phyloP scores from a whole-genome alignment of 2,113 vertebrate genomes.

The Pungitius pungitius region DNA sequence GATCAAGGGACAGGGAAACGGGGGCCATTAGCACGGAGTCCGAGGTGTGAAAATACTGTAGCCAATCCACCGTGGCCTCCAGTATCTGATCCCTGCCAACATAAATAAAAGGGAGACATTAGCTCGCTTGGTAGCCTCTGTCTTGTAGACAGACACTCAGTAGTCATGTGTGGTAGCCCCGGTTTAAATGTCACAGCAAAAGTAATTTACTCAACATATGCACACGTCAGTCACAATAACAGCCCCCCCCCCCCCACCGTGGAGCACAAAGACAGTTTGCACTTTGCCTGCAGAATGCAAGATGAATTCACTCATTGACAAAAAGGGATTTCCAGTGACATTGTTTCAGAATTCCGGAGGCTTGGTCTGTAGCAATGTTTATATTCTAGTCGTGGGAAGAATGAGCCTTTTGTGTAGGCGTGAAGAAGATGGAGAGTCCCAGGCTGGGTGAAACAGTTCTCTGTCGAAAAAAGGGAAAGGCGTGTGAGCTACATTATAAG shows the following conservation, averaged over 20 bases:
- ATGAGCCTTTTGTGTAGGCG: slow-evolving; percentile 68
- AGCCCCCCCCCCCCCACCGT: slow-evolving; percentile 54
- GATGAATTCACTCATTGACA: slow-evolving; percentile 59
- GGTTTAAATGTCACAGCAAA: slow-evolving; percentile 77
- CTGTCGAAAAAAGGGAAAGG: slow-evolving; percentile 47
- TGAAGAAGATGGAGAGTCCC: slow-evolving; percentile 51
- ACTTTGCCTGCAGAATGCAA: slow-evolving; percentile 50
- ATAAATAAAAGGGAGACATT: slow-evolving; percentile 77
- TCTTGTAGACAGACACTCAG: slow-evolving; percentile 43
- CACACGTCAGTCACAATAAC: slow-evolving; percentile 78
- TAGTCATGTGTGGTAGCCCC: slow-evolving; percentile 64
- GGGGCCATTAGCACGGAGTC: slow-evolving; percentile 68
- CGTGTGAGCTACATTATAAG: slow-evolving; percentile 45
- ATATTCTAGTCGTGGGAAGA: slow-evolving; percentile 62
- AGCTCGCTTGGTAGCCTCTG: slow-evolving; percentile 53
- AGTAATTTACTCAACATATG: slow-evolving; percentile 78
- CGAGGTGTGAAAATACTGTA: slow-evolving; percentile 72
- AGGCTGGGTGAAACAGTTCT: slow-evolving; percentile 38
- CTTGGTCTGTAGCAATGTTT: slow-evolving; percentile 73
- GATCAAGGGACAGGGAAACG: slow-evolving; percentile 68
- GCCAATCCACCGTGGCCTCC: slow-evolving; percentile 54
- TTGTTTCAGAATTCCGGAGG: slow-evolving; percentile 59
- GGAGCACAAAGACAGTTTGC: slow-evolving; percentile 55
- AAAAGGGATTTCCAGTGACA: slow-evolving; percentile 67
- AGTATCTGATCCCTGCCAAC: slow-evolving; percentile 71